Evolutionary conservation across 2,797 vertebrate species (phyloP).

Genomic region (Brachyalestes nurse): DNA sequence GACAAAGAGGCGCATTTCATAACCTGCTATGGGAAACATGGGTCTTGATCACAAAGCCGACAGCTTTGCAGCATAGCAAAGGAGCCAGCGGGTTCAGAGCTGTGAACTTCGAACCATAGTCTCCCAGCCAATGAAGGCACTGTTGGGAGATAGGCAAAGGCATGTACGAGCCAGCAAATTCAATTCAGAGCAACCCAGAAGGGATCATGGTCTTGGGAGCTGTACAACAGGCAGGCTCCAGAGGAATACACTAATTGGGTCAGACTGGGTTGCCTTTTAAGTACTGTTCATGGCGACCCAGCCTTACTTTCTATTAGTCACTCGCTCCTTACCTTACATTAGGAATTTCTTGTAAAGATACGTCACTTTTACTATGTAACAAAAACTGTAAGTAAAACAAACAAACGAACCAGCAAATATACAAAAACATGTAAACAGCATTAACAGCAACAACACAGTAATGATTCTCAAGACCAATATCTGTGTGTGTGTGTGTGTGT

Average conservation of each 20-base stretch:
- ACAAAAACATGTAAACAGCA: too few relatives aligned
- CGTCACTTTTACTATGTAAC: not conserved
- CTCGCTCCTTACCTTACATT: conserved; percentile 24
- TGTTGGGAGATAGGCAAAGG: conserved; percentile 60
- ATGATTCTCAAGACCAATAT: too few relatives aligned
- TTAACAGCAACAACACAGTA: too few relatives aligned
- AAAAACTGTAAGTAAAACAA: too few relatives aligned
- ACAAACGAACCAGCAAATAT: not conserved
- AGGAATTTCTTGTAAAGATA: not conserved
- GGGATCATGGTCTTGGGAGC: conserved; percentile 66
- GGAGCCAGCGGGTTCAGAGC: conserved; percentile 57
- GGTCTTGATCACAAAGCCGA: conserved; percentile 53
- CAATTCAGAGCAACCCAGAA: conserved; percentile 67
- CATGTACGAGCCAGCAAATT: conserved; percentile 67
- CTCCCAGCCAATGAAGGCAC: conserved; percentile 56
- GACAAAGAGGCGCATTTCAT: conserved; percentile 34
- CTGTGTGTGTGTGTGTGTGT: too few relatives aligned
- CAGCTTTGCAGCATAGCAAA: conserved; percentile 59
- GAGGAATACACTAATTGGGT: conserved; percentile 62
- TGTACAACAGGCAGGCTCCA: conserved; percentile 63
- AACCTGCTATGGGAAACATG: conserved; percentile 47
- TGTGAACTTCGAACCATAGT: conserved; percentile 62
- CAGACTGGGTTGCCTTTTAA: conserved; percentile 60
- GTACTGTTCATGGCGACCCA: conserved; percentile 39
- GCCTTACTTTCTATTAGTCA: conserved; percentile 26